Percentiles rank a stretch among this genome's conserved stretches.
These are phyloP conservation scores for Leptinotarsa defecta DNA, from an alignment of 1,140 invertebrate genomes.

Conservation along the genomic window DNA sequence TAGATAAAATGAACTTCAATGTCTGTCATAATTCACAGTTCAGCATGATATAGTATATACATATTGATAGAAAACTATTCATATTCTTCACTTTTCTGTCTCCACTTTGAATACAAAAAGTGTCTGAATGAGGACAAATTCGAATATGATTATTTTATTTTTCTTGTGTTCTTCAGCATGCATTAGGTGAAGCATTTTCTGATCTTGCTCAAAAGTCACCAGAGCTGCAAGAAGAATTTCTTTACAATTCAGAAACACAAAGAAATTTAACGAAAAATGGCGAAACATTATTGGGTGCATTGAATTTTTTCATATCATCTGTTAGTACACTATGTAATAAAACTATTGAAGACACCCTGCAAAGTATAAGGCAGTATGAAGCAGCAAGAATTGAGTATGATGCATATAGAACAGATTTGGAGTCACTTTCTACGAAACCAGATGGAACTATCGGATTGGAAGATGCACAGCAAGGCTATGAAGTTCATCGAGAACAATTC, in stretches of 20 bases:
- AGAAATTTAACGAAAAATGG: slow-evolving; percentile 92
- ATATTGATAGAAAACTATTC: no score
- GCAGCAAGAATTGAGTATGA: slow-evolving; percentile 94
- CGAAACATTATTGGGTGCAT: slow-evolving; percentile 85
- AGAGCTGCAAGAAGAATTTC: slow-evolving; percentile 92
- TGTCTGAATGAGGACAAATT: no score
- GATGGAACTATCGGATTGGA: slow-evolving; percentile 69
- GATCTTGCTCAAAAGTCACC: slow-evolving; percentile 93
- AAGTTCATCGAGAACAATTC: slow-evolving; percentile 85
- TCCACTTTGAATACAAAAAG: no score
- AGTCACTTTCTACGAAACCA: slow-evolving; percentile 71
- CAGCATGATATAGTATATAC: no score
- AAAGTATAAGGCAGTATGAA: slow-evolving; percentile 93
- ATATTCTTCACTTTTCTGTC: no score
- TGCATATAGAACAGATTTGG: slow-evolving; percentile 92
- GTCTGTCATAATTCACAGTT: no score
- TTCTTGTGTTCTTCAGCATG: slow-evolving; percentile 61
- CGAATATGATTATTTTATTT: no score
- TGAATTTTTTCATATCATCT: slow-evolving; percentile 95
- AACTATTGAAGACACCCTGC: slow-evolving; percentile 94
- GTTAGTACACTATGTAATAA: slow-evolving; percentile 95
- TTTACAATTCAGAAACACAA: slow-evolving; percentile 95
- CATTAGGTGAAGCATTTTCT: slow-evolving; percentile 88
- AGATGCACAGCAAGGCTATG: slow-evolving; percentile 81
- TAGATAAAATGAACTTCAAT: no score